A percentile compares a stretch with the other conserved stretches of the same genome.
phyloP scores from a whole-genome alignment of 2,888 invertebrate genomes.

The Eupeodes latifasciatus region DNA sequence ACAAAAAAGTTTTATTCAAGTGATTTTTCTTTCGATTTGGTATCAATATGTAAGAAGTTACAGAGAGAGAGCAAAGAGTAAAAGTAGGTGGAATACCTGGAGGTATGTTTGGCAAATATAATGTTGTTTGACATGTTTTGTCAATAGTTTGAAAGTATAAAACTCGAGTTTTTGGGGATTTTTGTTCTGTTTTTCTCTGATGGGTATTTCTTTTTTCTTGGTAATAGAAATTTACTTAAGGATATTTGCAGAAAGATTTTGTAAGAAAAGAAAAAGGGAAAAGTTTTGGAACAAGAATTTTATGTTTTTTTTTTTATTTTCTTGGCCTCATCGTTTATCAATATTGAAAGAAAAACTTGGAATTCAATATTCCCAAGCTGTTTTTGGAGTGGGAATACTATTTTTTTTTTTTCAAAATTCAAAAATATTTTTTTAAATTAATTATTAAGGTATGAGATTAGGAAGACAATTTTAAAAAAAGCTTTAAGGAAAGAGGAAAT shows the following conservation, averaged over 20 bases:
- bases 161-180: background rate
- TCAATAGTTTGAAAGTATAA: constrained; percentile 54
- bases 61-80: background rate
- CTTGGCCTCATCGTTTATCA: background rate
- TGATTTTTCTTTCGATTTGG: constrained; percentile 32
- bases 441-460: too few species aligned
- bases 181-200: background rate
- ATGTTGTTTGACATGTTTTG: constrained; percentile 57
- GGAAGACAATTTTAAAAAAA: too few species aligned
- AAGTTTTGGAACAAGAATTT: background rate
- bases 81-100: background rate
- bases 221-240: constrained; percentile 29
- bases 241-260: constrained; percentile 25
- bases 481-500: too few species aligned
- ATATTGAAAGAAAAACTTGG: background rate
- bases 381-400: background rate
- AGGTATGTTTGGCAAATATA: constrained; percentile 29
- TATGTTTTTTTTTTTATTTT: too few species aligned
- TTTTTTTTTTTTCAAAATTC: background rate
- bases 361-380: background rate
- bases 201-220: background rate
- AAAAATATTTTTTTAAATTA: background rate
- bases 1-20: constrained; percentile 32
- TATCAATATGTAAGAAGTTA: too few species aligned
- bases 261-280: background rate